Base-by-base conservation (phyloP, 2,113 vertebrate species). In the Conger conger region DNA sequence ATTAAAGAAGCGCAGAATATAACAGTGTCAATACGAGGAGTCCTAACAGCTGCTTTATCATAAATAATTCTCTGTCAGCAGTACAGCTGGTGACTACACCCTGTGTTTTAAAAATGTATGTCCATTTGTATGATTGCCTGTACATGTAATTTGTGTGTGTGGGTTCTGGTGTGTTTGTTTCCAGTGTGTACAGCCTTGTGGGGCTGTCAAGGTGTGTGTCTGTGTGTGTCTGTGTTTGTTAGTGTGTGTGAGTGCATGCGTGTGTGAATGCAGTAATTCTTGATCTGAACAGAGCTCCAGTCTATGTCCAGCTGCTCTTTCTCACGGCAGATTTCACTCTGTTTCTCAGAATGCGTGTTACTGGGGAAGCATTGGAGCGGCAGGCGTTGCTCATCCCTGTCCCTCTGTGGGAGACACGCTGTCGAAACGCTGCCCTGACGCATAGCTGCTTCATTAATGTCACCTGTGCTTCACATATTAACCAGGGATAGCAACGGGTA, bases 1-100 rank as follows among this genome's bases (percentile, higher is more conserved):
- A 83, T 86, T 50, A 80, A 83, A 81, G 86, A 84, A 83, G 86
- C 86, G 54, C 84, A n/a, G 79, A 84, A 86, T 80, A 82, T 73
- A 81, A 87, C 78, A 82, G 35, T 82, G 30, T 85, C 23, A 33
- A 38, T 63, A 79, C 54, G 78, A 80, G 83, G 80, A 35, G 73
- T 63, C 78, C 60, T 83, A 86, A 85, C 85, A 81, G 80, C 79
- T 83, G 80, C 77, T 35, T 80, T 36, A 50, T 50, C 33, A 20
- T 37, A 45, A 57, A 77, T 50, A 37, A 3, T 27, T 20, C 27
- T 63, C 42, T 80, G 76, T 20, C 77, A 84, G 77, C 42, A 37
- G 11, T 38, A 30, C 76, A 37, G 53, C 76, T 54, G 30, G 73
- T 30, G 30, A 3, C 33, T 82, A 36, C 42, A n/a, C 79, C 42